Conservation (phyloP, 2,888 invertebrate genomes). For the Caenorhabditis drosophilae region DNA sequence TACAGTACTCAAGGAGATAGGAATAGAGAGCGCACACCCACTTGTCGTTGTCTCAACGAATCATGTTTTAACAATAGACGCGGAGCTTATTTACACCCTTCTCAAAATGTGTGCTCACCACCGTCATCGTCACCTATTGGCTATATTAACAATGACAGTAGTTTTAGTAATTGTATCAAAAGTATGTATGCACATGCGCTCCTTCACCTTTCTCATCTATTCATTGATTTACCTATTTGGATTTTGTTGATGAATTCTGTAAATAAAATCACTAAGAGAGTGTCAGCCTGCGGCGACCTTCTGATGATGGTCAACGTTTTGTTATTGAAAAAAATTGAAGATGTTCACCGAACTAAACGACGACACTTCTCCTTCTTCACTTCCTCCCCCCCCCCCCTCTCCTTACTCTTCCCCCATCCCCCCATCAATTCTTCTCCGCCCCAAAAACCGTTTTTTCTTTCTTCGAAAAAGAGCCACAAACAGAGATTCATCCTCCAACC, state of each 20-base stretch:
- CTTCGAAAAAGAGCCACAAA: background rate
- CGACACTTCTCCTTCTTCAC: too few species aligned
- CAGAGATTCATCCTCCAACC: background rate
- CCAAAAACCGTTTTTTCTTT: too few species aligned
- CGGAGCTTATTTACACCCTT: background rate
- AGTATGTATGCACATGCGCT: constrained; percentile 32
- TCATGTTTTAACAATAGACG: too few species aligned
- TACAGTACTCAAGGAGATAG: too few species aligned
- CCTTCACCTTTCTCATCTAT: background rate
- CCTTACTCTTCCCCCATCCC: too few species aligned
- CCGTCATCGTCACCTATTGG: background rate
- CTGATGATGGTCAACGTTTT: constrained; percentile 22
- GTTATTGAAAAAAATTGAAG: background rate
- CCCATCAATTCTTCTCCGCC: too few species aligned
- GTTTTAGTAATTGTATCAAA: constrained; percentile 16
- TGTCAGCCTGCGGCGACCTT: constrained; percentile 38
- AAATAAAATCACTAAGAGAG: constrained; percentile 2
- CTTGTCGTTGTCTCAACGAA: too few species aligned
- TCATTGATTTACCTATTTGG: constrained; percentile 7
- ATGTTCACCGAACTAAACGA: too few species aligned
- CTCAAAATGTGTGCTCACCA: background rate
- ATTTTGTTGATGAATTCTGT: constrained; percentile 6
- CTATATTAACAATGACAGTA: background rate
- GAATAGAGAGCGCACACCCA: too few species aligned
- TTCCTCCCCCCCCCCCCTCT: too few species aligned